Evolutionary conservation across 2,113 vertebrate genomes (phyloP), one percentile per base, ranked within the genome.

Genomic region (Salvator merianae): DNA sequence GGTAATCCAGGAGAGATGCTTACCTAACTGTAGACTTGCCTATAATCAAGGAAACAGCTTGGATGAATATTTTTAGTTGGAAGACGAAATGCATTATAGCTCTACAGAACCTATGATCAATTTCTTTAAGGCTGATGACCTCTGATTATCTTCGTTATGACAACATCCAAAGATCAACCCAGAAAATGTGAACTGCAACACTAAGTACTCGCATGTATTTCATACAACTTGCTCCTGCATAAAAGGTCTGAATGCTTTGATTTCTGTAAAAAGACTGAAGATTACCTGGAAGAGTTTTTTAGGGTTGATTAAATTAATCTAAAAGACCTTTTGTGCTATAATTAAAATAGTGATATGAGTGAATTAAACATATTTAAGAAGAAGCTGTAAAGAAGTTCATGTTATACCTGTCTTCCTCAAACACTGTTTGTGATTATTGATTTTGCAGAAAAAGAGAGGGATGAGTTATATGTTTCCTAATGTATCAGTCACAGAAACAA

Each of bases 291-390:
- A 38, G 59, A 20, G n/a, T 38, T 77, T 9, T 47, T 47, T 47
- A 7, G 43, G 43, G 2, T 5, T 90, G 53, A 84, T 70, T 3
- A 87, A 89, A 82, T 87, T 74, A 89, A 6, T 14, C 4, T 78
- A 38, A 77, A 87, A 78, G 82, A 53, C 1, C 2, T 77, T 89
- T 88, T 77, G 4, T 2, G 69, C 1, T 78, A 76, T 30, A 88
- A 89, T 62, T 40, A 84, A 68, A 0, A 68, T 79, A 0, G 82
- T 77, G 4, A 63, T 20, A 78, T 0, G 83, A 77, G 8, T 65
- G 83, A 74, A 2, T 72, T 84, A 84, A 38, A 47, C 26, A 68
- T 84, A 84, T 83, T 79, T 86, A 77, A 89, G 6, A 53, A 87
- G 69, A 69, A 86, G 76, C 69, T 83, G 34, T 66, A 53, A 78